These are phyloP conservation scores for Ambastaia sidthimunki DNA, from an alignment of 2,797 vertebrate genomes.

Conservation along the genomic window DNA sequence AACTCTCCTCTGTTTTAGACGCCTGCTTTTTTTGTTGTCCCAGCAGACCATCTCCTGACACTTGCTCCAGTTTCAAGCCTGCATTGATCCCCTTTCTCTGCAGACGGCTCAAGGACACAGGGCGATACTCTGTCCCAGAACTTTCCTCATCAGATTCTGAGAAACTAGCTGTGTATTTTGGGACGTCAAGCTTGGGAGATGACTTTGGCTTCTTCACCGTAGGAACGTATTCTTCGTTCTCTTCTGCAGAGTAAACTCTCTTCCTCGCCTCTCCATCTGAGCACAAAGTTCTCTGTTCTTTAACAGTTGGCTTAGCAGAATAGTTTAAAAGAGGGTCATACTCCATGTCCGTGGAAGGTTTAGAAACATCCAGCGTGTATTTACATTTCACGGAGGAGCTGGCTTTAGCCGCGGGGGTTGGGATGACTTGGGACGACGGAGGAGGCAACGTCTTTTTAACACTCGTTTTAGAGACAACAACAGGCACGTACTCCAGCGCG, in stretches of 20 bases:
- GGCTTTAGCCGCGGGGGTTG: conserved; percentile 45
- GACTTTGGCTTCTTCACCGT: conserved; percentile 76
- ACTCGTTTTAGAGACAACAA: conserved; percentile 74
- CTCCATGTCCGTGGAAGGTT: conserved; percentile 91
- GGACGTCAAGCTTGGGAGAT: conserved; percentile 40
- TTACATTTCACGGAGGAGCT: conserved; percentile 77
- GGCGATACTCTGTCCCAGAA: conserved; percentile 78
- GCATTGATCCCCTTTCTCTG: conserved; percentile 70
- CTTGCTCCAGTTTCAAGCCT: conserved; percentile 38
- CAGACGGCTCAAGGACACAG: conserved; percentile 69
- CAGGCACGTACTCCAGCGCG: conserved; percentile 91
- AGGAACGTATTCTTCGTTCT: conserved; percentile 76
- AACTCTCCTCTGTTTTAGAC: neutral
- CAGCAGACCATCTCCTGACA: neutral
- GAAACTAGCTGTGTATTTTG: conserved; percentile 77
- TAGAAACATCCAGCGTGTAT: conserved; percentile 90
- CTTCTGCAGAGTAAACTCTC: conserved; percentile 42
- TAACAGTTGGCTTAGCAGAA: conserved; percentile 83
- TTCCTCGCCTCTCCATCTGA: conserved; percentile 55
- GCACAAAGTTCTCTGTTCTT: conserved; percentile 68
- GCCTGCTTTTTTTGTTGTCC: neutral
- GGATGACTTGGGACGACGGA: conserved; percentile 15
- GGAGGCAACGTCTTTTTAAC: conserved; percentile 73
- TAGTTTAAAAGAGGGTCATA: conserved; percentile 98
- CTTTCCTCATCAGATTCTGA: conserved; percentile 89